phyloP scores from a whole-genome alignment of 2,797 vertebrate species.

The Bradypodion ventrale region DNA sequence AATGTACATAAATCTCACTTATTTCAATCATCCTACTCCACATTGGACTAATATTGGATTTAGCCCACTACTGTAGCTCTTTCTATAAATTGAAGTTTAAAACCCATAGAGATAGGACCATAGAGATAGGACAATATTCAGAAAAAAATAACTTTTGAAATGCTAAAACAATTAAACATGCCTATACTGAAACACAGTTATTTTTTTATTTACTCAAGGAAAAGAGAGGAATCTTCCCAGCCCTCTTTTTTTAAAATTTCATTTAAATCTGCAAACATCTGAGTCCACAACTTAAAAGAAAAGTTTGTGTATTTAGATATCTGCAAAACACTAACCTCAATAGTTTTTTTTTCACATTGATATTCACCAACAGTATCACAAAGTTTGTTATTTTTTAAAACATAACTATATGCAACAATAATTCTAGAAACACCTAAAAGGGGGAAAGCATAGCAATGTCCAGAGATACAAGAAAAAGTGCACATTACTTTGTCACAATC shows the following conservation, averaged over 20 bases:
- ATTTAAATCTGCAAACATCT: constrained; percentile 81
- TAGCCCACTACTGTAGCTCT: accelerated
- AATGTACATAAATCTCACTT: no score
- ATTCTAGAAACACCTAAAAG: constrained; percentile 87
- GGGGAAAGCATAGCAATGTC: constrained; percentile 85
- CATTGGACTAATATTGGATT: no score
- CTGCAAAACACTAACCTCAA: constrained; percentile 85
- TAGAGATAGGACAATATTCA: not conserved
- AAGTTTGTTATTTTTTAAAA: constrained; percentile 78
- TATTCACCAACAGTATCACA: constrained; percentile 90
- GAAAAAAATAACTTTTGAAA: not conserved
- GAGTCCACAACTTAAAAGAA: constrained; percentile 77
- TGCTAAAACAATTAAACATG: constrained; percentile 69
- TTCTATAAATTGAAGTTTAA: constrained; percentile 27
- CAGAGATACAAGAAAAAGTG: constrained; percentile 88
- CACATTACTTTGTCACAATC: constrained; percentile 88
- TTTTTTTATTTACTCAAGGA: constrained; percentile 86
- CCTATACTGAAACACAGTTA: constrained; percentile 81
- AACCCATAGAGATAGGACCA: not conserved
- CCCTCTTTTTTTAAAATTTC: constrained; percentile 80
- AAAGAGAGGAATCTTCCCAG: constrained; percentile 83
- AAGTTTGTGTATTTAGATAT: constrained; percentile 81
- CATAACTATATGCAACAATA: constrained; percentile 83
- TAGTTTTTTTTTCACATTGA: constrained; percentile 85
- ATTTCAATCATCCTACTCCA: no score